phyloP scores from a whole-genome alignment of 2,797 vertebrate species.

The Aphelocoma californica region DNA sequence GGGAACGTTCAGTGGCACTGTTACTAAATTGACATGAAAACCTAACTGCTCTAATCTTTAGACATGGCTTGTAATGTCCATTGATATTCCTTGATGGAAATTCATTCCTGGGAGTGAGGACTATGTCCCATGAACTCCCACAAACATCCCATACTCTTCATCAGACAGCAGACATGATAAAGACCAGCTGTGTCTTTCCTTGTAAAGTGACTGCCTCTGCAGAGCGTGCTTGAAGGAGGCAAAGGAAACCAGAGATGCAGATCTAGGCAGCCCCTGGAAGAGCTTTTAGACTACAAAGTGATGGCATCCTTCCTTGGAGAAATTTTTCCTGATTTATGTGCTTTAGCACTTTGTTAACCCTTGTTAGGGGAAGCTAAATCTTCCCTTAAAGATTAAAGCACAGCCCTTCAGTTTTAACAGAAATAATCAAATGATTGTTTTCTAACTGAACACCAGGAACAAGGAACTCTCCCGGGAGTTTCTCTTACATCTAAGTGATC shows the following conservation, averaged over 20 bases:
- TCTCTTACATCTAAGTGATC: not conserved
- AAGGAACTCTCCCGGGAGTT: not conserved
- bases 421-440: not conserved
- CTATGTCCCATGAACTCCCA: not conserved
- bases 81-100: not conserved
- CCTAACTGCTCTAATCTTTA: not conserved
- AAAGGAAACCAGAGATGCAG: not conserved
- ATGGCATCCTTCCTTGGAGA: not conserved
- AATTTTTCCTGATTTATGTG: not conserved
- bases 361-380: not conserved
- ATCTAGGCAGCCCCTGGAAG: not conserved
- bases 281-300: not conserved
- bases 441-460: not conserved
- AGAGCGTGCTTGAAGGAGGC: rapidly evolving
- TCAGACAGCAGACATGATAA: not conserved
- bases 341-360: not conserved
- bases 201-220: not conserved
- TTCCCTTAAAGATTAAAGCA: not conserved
- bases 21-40: not conserved
- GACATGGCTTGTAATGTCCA: not conserved
- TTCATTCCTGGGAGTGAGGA: not conserved
- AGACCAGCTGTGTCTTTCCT: not conserved
- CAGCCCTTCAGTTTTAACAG: not conserved
- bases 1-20: not conserved
- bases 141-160: not conserved